Evolutionary conservation across 2,888 invertebrate species (phyloP).

Genomic region (Limnephilus lunatus): DNA sequence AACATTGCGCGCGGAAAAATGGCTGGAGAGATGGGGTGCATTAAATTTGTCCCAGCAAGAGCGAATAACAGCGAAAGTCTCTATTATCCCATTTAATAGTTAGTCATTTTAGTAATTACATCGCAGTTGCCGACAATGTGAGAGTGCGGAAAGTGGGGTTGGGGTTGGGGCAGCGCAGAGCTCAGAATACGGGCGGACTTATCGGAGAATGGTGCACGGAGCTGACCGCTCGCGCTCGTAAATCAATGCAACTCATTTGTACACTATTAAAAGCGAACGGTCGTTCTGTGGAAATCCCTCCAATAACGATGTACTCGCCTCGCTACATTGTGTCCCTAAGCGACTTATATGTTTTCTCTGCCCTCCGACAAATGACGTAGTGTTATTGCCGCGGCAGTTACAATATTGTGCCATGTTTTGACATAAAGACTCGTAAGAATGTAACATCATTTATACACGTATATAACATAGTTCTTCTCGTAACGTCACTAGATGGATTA

Average conservation of each 20-base stretch:
- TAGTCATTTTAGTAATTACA: conserved; percentile 47
- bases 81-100: conserved; percentile 34
- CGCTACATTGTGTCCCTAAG: conserved; percentile 47
- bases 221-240: conserved; percentile 53
- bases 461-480: conserved; percentile 51
- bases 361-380: conserved; percentile 60
- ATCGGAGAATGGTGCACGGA: background rate
- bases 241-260: conserved; percentile 58
- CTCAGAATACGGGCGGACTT: background rate
- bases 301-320: conserved; percentile 44
- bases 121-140: background rate
- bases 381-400: conserved; percentile 62
- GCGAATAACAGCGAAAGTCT: background rate
- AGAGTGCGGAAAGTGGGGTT: background rate
- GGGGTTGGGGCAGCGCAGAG: background rate
- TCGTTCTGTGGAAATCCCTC: conserved; percentile 47
- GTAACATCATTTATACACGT: conserved; percentile 44
- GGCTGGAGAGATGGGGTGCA: background rate
- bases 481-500: conserved; percentile 54
- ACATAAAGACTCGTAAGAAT: conserved; percentile 61
- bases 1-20: background rate
- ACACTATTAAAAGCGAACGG: conserved; percentile 58
- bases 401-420: conserved; percentile 64
- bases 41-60: background rate
- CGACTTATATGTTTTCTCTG: conserved; percentile 55